A percentile compares a stretch with the other conserved stretches of the same genome.
Conservation (phyloP, 1,140 invertebrate genomes). For the Drosophila cardini region DNA sequence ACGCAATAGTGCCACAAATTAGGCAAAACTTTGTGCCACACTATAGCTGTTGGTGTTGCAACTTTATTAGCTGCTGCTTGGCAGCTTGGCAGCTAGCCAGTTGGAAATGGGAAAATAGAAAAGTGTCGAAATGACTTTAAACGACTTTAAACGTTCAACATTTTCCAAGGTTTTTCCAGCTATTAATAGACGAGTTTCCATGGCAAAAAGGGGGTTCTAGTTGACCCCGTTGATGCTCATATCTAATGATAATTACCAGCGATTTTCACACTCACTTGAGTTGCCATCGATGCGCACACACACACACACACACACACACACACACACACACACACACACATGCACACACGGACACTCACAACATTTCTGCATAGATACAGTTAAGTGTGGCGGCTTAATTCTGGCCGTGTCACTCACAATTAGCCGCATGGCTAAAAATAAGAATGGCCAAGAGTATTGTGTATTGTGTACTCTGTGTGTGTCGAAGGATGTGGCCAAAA, state of each 20-base stretch:
- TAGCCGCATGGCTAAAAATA: conserved; percentile 78
- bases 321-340: conserved; percentile 36
- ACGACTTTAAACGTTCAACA: conserved; percentile 17
- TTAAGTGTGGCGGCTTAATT: conserved; percentile 36
- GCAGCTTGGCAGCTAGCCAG: conserved; percentile 68
- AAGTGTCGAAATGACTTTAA: neutral
- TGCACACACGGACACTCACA: neutral
- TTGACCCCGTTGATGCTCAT: conserved; percentile 12
- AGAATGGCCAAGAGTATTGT: conserved; percentile 35
- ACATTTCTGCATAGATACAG: conserved; percentile 5
- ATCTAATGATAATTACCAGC: conserved; percentile 44
- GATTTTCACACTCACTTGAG: conserved; percentile 77
- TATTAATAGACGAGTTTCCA: conserved; percentile 19
- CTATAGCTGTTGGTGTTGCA: conserved; percentile 17
- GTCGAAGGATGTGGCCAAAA: too few species aligned
- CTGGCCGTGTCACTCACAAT: conserved; percentile 73
- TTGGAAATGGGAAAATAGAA: conserved; percentile 35
- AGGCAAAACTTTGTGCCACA: conserved; percentile 58
- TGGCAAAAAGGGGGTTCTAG: neutral
- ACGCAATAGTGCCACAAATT: conserved; percentile 61
- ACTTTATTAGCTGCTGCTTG: conserved; percentile 70
- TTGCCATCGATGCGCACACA: conserved; percentile 60
- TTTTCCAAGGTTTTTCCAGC: conserved; percentile 14
- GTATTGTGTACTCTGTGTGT: neutral
- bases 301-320: conserved; percentile 36